Percentiles rank a stretch among this genome's conserved stretches.
phyloP scores from a whole-genome alignment of 37 sponge, comb jelly and placozoan genomes.

The Beroe forskalii region DNA sequence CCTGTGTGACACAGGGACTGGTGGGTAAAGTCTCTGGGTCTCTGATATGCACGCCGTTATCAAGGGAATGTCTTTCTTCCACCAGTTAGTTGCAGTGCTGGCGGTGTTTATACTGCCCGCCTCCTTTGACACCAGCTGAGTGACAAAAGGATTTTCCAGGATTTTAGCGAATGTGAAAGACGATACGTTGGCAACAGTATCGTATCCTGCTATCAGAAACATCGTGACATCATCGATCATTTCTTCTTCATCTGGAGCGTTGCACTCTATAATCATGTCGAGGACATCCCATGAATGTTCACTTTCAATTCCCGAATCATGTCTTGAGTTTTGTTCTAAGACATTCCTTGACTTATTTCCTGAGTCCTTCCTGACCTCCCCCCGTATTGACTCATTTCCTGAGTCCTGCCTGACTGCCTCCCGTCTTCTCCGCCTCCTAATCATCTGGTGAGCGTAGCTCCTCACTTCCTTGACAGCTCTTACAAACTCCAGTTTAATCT shows the following conservation, averaged over 20 bases:
- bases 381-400: no score
- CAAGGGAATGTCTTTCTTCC: not conserved
- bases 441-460: not conserved
- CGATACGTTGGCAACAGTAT: slow-evolving; percentile 8
- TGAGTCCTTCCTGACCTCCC: no score
- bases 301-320: no score
- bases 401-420: no score
- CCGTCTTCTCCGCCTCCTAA: not conserved
- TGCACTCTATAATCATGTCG: not conserved
- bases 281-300: not conserved
- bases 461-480: not conserved
- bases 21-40: not conserved
- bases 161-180: not conserved
- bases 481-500: not conserved
- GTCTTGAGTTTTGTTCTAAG: no score
- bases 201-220: slow-evolving; percentile 35
- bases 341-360: no score
- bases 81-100: not conserved
- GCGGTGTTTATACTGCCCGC: not conserved
- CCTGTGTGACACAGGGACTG: slow-evolving; percentile 10
- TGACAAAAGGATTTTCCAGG: not conserved
- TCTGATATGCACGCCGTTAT: not conserved
- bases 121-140: not conserved
- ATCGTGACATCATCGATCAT: slow-evolving; percentile 29
- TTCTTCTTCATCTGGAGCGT: not conserved